A percentile compares a stretch with the other conserved stretches of the same genome.
Conservation (phyloP, 2,113 vertebrate genomes). For the Suncus etruscus region DNA sequence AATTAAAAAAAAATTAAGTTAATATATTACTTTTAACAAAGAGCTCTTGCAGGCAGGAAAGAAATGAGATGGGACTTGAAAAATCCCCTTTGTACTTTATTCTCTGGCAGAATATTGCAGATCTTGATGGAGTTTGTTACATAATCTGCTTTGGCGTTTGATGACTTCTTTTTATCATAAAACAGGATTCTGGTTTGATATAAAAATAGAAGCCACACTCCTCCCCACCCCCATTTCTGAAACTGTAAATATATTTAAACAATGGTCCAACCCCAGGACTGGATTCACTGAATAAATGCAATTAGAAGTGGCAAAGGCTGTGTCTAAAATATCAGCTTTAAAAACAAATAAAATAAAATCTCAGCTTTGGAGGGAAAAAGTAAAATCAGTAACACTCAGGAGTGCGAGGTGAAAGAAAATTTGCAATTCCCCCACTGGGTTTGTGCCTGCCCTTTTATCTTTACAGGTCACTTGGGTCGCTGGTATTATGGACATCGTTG, state of each 20-base stretch:
- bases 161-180: slow-evolving; percentile 73
- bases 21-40: slow-evolving; percentile 60
- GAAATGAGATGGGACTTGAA: slow-evolving; percentile 70
- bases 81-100: slow-evolving; percentile 51
- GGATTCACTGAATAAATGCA: slow-evolving; percentile 53
- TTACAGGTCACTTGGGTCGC: not conserved
- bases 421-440: not conserved
- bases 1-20: slow-evolving; percentile 48
- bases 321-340: slow-evolving; percentile 48
- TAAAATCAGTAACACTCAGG: slow-evolving; percentile 55
- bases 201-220: not conserved
- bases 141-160: slow-evolving; percentile 64
- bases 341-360: slow-evolving; percentile 6
- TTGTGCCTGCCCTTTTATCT: not conserved
- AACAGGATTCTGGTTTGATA: slow-evolving; percentile 60
- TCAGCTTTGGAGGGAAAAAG: not conserved
- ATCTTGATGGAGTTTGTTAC: slow-evolving; percentile 64
- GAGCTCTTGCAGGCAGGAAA: slow-evolving; percentile 65
- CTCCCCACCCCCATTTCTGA: slow-evolving; percentile 64
- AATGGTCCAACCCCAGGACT: slow-evolving; percentile 62
- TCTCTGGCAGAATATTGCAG: slow-evolving; percentile 63
- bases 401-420: slow-evolving; percentile 18
- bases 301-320: slow-evolving; percentile 54
- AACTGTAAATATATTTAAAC: slow-evolving; percentile 66
- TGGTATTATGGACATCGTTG: slow-evolving; percentile 39